These are phyloP conservation scores for Riptortus pedestris DNA, from an alignment of 1,140 invertebrate species.

Conservation along the genomic window DNA sequence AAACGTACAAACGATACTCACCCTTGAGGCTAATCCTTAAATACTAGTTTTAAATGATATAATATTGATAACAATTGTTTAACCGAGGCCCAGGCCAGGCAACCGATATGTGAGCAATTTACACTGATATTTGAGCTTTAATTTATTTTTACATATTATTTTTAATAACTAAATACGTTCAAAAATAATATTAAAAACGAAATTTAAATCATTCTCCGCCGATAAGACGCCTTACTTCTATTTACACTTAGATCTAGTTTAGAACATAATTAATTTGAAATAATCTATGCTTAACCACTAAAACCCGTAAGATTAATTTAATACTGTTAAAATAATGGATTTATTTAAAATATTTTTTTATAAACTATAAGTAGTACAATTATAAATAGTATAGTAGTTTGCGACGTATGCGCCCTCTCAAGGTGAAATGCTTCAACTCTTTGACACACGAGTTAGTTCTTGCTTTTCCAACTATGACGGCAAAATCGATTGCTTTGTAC, in stretches of 20 bases:
- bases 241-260: no score
- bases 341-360: no score
- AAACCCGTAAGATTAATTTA: neutral
- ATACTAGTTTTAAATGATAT: neutral
- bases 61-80: neutral
- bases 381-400: no score
- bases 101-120: constrained; percentile 4
- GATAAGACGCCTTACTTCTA: no score
- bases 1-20: neutral
- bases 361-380: no score
- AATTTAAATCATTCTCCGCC: neutral
- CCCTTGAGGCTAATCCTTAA: neutral
- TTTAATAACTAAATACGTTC: neutral
- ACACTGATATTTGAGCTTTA: constrained; percentile 4
- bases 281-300: neutral
- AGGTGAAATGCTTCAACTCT: no score
- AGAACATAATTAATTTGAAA: neutral
- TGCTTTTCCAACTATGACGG: no score
- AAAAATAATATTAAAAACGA: neutral
- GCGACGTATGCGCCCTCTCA: no score
- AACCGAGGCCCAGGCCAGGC: neutral
- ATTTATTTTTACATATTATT: no score
- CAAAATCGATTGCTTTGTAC: no score
- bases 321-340: no score
- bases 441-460: no score